phyloP scores from a whole-genome alignment of 2,113 vertebrate genomes.

The Mixornis gularis region DNA sequence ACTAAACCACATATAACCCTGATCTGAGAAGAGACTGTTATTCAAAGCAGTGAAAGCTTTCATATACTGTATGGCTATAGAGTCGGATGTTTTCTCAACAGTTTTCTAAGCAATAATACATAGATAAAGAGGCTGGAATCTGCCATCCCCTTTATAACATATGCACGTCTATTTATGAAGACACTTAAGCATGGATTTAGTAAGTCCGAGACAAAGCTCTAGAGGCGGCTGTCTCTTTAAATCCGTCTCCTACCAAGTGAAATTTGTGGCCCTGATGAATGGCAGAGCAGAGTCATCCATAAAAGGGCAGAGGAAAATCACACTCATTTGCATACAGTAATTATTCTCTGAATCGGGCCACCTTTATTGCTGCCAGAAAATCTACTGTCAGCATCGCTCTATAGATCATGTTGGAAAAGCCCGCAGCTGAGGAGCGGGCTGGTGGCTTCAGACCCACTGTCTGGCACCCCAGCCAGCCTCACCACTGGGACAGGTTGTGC shows the following conservation, averaged over 20 bases:
- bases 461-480: background rate
- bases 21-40: conserved; percentile 8
- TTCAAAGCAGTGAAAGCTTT: conserved; percentile 38
- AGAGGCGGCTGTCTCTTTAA: conserved; percentile 77
- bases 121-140: conserved; percentile 50
- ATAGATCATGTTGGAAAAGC: conserved; percentile 74
- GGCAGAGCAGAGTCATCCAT: conserved; percentile 77
- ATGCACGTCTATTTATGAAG: conserved; percentile 60
- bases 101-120: conserved; percentile 45
- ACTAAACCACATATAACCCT: conserved; percentile 3
- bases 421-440: conserved; percentile 56
- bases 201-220: conserved; percentile 67
- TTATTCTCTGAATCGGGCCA: conserved; percentile 84
- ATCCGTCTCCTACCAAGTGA: conserved; percentile 72
- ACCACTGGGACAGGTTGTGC: background rate
- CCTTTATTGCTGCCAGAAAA: conserved; percentile 82
- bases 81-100: conserved; percentile 13
- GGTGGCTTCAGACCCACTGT: conserved; percentile 18
- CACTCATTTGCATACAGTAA: conserved; percentile 84
- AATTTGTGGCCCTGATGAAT: conserved; percentile 81
- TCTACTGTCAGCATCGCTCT: conserved; percentile 78
- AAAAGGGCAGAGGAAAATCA: conserved; percentile 81
- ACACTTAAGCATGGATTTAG: conserved; percentile 67
- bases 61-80: background rate
- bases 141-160: conserved; percentile 40